phyloP scores from a whole-genome alignment of 2,797 vertebrate species.

The Sorex maritimensis region DNA sequence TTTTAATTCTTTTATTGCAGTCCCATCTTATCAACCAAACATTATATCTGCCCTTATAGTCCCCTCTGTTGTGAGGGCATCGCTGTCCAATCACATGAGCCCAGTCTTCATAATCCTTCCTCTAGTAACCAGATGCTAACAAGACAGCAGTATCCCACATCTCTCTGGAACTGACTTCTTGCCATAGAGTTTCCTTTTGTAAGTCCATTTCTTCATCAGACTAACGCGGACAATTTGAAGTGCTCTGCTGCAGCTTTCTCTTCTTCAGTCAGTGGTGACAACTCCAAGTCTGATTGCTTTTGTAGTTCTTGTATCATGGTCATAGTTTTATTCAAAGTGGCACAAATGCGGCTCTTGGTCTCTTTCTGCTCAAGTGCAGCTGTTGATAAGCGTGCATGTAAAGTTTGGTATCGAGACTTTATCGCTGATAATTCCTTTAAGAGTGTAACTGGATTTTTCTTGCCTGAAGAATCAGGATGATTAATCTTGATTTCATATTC shows the following conservation, averaged over 20 bases:
- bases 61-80: conserved; percentile 1
- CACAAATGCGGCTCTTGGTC: conserved; percentile 92
- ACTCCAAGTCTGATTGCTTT: conserved; percentile 89
- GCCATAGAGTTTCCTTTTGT: conserved; percentile 31
- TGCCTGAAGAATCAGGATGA: no score
- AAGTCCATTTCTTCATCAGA: conserved; percentile 70
- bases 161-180: conserved; percentile 54
- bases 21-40: conserved; percentile 12
- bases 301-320: conserved; percentile 91
- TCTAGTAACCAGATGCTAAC: conserved; percentile 37
- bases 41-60: neutral
- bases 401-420: conserved; percentile 93
- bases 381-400: conserved; percentile 91
- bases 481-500: no score
- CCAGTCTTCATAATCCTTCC: conserved; percentile 1
- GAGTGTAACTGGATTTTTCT: no score
- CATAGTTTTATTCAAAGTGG: conserved; percentile 90
- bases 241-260: conserved; percentile 89
- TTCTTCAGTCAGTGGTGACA: conserved; percentile 90
- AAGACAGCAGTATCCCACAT: conserved; percentile 59
- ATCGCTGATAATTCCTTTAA: conserved; percentile 93
- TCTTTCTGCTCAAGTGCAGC: conserved; percentile 92
- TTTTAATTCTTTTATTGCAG: conserved; percentile 42
- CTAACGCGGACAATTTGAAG: conserved; percentile 81
- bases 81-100: conserved; percentile 3